Evolutionary conservation across 92 coral and sea anemone species (phyloP).

Genomic region (Actinostola sp.): DNA sequence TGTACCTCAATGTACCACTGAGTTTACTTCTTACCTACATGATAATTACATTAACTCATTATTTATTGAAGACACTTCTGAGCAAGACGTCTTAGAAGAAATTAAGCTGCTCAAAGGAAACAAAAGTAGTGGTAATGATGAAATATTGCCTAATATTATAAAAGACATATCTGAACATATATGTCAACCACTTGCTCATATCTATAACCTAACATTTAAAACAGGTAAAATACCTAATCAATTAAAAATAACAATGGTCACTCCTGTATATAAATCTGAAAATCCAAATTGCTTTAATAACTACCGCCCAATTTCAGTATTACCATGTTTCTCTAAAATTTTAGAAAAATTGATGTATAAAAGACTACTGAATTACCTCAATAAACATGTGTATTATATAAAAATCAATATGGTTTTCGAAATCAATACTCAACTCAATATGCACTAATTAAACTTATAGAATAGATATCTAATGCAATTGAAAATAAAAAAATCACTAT

Average conservation of each 20-base stretch:
- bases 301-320: neutral
- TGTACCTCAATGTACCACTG: no score
- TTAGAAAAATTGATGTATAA: neutral
- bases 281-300: neutral
- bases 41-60: no score
- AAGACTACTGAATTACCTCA: neutral
- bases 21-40: no score
- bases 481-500: slow-evolving; percentile 6
- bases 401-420: slow-evolving; percentile 7
- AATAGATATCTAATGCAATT: slow-evolving; percentile 3
- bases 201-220: neutral
- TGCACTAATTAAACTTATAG: slow-evolving; percentile 5
- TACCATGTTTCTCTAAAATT: neutral
- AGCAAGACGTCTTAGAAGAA: no score
- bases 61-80: no score
- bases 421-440: slow-evolving; percentile 3
- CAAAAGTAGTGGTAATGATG: no score
- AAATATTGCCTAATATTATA: no score
- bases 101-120: no score
- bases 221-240: no score
- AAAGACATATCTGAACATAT: no score
- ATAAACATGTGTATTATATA: neutral
- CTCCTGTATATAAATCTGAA: neutral
- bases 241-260: no score
- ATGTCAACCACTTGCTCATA: no score